A percentile compares a stretch with the other conserved stretches of the same genome.
These are phyloP conservation scores for Masticophis lateralis DNA, from an alignment of 2,797 vertebrate species.

Conservation along the genomic window DNA sequence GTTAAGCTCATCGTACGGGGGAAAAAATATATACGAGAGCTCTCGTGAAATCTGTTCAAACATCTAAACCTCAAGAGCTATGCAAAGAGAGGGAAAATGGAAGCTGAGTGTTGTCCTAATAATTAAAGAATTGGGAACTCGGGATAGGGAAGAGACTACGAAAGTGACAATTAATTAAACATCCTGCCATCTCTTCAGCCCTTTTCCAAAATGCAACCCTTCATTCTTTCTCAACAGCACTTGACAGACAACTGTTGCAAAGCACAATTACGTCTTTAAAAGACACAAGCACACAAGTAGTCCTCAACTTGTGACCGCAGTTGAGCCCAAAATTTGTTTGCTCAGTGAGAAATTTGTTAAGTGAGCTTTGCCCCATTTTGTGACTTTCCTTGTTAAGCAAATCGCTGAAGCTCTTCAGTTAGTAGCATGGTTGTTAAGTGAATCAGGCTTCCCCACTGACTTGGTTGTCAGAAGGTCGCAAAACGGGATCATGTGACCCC, in stretches of 20 bases:
- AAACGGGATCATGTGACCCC: too few relatives aligned
- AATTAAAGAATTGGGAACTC: background rate
- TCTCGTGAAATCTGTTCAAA: slow-evolving; percentile 13
- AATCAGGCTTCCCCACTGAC: too few relatives aligned
- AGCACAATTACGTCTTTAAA: background rate
- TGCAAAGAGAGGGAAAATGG: background rate
- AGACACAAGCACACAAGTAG: too few relatives aligned
- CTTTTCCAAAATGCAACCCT: background rate
- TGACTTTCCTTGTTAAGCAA: too few relatives aligned
- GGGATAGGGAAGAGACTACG: background rate
- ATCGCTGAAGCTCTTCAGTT: too few relatives aligned
- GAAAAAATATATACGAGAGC: too few relatives aligned
- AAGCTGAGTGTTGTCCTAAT: background rate
- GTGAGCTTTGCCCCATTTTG: too few relatives aligned
- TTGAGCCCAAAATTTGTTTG: too few relatives aligned
- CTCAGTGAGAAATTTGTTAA: too few relatives aligned
- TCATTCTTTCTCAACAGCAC: background rate
- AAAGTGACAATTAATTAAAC: background rate
- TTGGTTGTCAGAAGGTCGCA: too few relatives aligned
- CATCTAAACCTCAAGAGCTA: background rate
- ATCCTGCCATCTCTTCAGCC: background rate
- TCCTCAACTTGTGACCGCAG: too few relatives aligned
- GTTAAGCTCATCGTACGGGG: slow-evolving; percentile 18
- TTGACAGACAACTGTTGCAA: background rate
- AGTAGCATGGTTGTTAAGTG: too few relatives aligned